Base-by-base conservation (phyloP, 2,113 vertebrate species). In the Pungitius pungitius region DNA sequence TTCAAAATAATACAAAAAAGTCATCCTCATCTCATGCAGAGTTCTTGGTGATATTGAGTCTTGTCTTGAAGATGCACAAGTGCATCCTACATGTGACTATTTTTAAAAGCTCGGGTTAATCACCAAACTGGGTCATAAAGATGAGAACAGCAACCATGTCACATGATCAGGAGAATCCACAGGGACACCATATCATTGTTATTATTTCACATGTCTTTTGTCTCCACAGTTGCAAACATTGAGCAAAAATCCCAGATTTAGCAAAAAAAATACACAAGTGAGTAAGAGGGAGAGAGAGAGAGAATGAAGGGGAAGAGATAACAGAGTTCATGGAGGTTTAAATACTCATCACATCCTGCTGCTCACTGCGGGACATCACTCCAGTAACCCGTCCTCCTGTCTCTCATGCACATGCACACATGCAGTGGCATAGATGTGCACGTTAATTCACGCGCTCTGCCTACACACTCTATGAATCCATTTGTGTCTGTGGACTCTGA, bases 301-400 rank as follows among this genome's bases (percentile, higher is more conserved):
- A 10, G 20, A 24, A 90, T 90, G 88, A 85, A 59, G 75, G 59
- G 52, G 82, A 81, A 90, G 85, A 74, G 77, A 24, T 91, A 88
- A 90, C 84, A 77, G 81, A 88, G 89, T 84, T 90, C 76, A 87
- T 74, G 47, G 67, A 85, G 84, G 43, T 88, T 90, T 87, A 85
- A 86, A 85, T 75, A 73, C 64, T 83, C 76, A 83, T 90, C 80
- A 89, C 83, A 83, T 90, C 87, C 75, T 86, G 84, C 75, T 57
- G 7, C 69, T 78, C 55, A 7, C 45, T 51, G 52, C 3, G 54
- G 78, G 75, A 78, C 73, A 76, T 81, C 63, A 77, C 39, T 42
- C 20, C 58, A 52, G 20, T 54, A 37, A 42, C 51, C 56, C 69
- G 45, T 66, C 43, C 65, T 72, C 61, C 14, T 14, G 1, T 22